Conservation (phyloP, 2,888 invertebrate genomes). For the Hedya salicella region DNA sequence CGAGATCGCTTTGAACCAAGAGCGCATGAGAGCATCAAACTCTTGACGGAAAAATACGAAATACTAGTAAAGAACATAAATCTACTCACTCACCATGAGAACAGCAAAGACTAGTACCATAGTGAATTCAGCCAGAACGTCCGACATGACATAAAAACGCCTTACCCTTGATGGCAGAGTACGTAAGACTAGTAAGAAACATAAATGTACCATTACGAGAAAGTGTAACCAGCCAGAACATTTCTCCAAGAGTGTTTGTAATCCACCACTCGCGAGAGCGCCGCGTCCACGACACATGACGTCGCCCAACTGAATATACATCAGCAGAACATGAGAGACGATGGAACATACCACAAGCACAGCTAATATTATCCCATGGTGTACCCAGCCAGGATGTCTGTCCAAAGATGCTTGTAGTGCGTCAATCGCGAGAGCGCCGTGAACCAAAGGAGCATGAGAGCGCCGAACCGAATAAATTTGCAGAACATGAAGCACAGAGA, state of each 20-base stretch:
- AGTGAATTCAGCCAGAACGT: no score
- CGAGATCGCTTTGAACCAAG: conserved; percentile 56
- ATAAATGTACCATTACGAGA: no score
- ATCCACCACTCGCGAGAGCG: conserved; percentile 95
- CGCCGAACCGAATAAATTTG: conserved; percentile 92
- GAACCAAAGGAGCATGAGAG: conserved; percentile 69
- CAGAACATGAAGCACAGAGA: conserved; percentile 87
- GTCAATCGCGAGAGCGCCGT: conserved; percentile 87
- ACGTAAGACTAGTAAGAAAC: no score
- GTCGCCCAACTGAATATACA: conserved; percentile 92
- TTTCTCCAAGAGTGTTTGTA: conserved; percentile 99
- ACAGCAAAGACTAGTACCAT: conserved; percentile 88
- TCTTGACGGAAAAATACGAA: conserved; percentile 95
- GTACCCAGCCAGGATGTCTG: background rate
- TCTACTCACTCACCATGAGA: conserved; percentile 53
- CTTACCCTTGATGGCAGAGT: no score
- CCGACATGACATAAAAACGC: no score
- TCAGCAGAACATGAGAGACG: conserved; percentile 88
- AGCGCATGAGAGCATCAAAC: conserved; percentile 85
- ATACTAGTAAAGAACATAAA: conserved; percentile 85
- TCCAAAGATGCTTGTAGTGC: conserved; percentile 56
- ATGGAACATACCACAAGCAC: conserved; percentile 89
- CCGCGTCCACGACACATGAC: conserved; percentile 93
- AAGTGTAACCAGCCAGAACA: conserved; percentile 93
- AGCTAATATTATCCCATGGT: conserved; percentile 73